phyloP scores from a whole-genome alignment of 2,888 invertebrate genomes.

The Germaria angustata region DNA sequence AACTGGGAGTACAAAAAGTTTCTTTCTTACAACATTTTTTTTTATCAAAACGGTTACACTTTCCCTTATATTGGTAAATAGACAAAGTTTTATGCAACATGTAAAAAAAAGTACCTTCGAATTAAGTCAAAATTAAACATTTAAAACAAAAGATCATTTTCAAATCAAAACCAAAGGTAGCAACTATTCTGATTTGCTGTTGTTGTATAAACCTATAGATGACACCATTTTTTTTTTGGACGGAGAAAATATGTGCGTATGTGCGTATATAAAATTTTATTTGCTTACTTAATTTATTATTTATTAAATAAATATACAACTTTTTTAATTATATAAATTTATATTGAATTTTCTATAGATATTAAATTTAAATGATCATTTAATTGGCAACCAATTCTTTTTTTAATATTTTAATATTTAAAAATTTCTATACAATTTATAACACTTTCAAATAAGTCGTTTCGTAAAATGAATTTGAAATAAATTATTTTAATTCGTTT shows the following conservation, averaged over 20 bases:
- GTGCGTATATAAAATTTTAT: neutral
- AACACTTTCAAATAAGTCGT: conserved; percentile 46
- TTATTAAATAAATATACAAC: conserved; percentile 66
- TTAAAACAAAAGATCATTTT: too few relatives aligned
- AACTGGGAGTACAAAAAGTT: too few relatives aligned
- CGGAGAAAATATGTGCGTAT: neutral
- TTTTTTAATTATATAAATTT: conserved; percentile 49
- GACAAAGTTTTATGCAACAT: too few relatives aligned
- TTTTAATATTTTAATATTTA: conserved; percentile 15
- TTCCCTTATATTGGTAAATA: too few relatives aligned
- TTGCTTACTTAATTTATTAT: conserved; percentile 47
- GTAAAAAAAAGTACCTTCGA: too few relatives aligned
- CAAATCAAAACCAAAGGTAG: too few relatives aligned
- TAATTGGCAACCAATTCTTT: conserved; percentile 54
- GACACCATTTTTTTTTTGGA: too few relatives aligned
- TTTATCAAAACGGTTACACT: too few relatives aligned
- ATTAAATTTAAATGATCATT: conserved; percentile 41
- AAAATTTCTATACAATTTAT: conserved; percentile 56
- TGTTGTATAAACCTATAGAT: too few relatives aligned
- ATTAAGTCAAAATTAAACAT: too few relatives aligned
- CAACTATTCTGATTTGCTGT: too few relatives aligned
- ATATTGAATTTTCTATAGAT: conserved; percentile 62
- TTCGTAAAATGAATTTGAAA: conserved; percentile 45
- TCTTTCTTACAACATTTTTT: too few relatives aligned
- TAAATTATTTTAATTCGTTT: conserved; percentile 32